A percentile compares a stretch with the other conserved stretches of the same genome.
Conservation (phyloP, 2,113 vertebrate genomes). For the Hippoglossus stenolepis region DNA sequence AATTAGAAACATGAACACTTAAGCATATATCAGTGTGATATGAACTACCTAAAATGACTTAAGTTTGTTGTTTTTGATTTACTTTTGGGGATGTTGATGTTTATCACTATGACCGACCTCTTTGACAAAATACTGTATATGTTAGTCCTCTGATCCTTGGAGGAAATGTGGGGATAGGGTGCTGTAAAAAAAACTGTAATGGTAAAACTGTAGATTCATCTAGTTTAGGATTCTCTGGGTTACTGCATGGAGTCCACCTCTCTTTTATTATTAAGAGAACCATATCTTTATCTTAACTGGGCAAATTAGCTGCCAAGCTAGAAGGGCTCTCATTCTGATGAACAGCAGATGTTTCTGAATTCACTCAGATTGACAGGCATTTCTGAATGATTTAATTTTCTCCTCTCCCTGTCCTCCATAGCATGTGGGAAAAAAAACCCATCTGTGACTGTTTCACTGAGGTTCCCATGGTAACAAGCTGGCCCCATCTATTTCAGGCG, state of each 20-base stretch:
- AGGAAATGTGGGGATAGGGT: neutral
- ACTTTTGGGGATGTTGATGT: neutral
- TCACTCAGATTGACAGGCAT: constrained; percentile 13
- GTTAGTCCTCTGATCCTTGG: neutral
- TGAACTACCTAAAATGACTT: neutral
- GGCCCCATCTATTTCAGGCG: constrained; percentile 76
- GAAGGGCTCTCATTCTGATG: neutral
- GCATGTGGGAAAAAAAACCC: constrained; percentile 51
- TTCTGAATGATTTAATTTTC: constrained; percentile 8
- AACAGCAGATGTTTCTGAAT: neutral
- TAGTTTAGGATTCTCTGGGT: neutral
- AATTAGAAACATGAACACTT: neutral
- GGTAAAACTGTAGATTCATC: too few relatives aligned
- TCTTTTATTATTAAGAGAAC: neutral
- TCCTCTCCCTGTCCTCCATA: constrained; percentile 25
- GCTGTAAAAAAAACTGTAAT: neutral
- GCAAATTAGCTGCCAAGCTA: neutral
- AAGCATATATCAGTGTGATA: neutral
- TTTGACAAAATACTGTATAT: neutral
- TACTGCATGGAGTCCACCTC: neutral
- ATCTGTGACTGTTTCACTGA: constrained; percentile 58
- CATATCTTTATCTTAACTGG: neutral
- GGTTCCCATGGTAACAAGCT: constrained; percentile 80
- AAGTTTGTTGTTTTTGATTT: neutral
- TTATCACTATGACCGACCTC: neutral